phyloP scores from a whole-genome alignment of 2,888 invertebrate genomes.

The Rotaria sp. region DNA sequence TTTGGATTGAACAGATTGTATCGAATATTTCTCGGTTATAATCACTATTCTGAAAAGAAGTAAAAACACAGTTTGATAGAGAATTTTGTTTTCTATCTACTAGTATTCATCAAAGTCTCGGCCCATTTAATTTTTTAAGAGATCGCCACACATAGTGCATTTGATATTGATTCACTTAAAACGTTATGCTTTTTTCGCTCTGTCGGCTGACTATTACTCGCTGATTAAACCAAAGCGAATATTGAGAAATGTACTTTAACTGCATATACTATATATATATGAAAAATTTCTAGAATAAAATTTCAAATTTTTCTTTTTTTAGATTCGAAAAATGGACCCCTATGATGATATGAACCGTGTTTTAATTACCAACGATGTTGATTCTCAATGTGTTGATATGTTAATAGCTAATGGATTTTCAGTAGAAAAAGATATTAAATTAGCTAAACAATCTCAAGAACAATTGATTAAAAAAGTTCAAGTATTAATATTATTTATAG shows the following conservation, averaged over 20 bases:
- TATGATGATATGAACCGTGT: conserved; percentile 58
- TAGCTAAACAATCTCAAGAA: conserved; percentile 7
- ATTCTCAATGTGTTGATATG: conserved; percentile 73
- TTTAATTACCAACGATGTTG: conserved; percentile 84
- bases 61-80: too few relatives aligned
- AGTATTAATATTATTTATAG: conserved; percentile 57
- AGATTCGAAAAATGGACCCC: background rate
- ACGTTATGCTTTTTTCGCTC: too few relatives aligned
- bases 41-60: too few relatives aligned
- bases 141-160: too few relatives aligned
- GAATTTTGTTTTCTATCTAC: too few relatives aligned
- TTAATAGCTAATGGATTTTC: conserved; percentile 69
- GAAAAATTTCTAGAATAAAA: background rate
- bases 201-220: background rate
- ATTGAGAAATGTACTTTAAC: background rate
- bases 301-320: background rate
- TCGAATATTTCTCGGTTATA: too few relatives aligned
- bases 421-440: conserved; percentile 61
- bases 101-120: too few relatives aligned
- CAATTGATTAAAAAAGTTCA: background rate
- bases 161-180: too few relatives aligned
- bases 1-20: too few relatives aligned
- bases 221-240: background rate
- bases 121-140: too few relatives aligned
- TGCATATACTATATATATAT: background rate